Conservation (phyloP, 2,113 vertebrate species). For the Synchiropus splendidus region DNA sequence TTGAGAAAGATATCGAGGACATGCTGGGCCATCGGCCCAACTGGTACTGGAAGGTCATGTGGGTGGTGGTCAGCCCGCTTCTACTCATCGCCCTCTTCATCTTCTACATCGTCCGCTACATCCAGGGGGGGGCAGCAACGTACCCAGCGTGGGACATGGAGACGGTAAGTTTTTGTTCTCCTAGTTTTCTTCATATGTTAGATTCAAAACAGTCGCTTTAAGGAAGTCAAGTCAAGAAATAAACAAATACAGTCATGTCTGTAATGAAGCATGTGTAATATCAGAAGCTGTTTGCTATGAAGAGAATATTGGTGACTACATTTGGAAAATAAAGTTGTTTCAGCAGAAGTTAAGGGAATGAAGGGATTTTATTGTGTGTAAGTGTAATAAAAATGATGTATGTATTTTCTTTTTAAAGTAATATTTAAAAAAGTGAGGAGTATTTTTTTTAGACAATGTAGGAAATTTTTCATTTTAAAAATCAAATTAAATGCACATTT, state of each 20-base stretch:
- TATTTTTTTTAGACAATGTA: too few species aligned
- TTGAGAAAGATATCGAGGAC: constrained; percentile 79
- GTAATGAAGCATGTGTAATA: too few species aligned
- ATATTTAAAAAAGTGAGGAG: too few species aligned
- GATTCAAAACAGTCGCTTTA: not conserved
- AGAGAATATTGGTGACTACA: not conserved
- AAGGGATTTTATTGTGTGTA: too few species aligned
- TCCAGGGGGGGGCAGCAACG: constrained; percentile 72
- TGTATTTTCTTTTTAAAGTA: too few species aligned
- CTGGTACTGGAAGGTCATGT: constrained; percentile 85
- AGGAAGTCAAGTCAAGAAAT: too few species aligned
- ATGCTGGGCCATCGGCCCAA: constrained; percentile 75
- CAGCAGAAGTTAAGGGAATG: too few species aligned
- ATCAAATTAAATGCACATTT: too few species aligned
- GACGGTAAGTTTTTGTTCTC: constrained; percentile 60
- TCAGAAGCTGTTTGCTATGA: too few species aligned
- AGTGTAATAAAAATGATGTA: too few species aligned
- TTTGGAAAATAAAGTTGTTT: constrained; percentile 1
- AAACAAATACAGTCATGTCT: too few species aligned
- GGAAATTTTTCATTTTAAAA: too few species aligned
- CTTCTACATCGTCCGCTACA: constrained; percentile 82
- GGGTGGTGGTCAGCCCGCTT: constrained; percentile 73
- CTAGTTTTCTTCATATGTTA: not conserved
- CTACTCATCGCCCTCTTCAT: constrained; percentile 77
- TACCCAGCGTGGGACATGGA: constrained; percentile 87